Conservation (phyloP, 1,140 invertebrate genomes). For the Bilobella aurantiaca region DNA sequence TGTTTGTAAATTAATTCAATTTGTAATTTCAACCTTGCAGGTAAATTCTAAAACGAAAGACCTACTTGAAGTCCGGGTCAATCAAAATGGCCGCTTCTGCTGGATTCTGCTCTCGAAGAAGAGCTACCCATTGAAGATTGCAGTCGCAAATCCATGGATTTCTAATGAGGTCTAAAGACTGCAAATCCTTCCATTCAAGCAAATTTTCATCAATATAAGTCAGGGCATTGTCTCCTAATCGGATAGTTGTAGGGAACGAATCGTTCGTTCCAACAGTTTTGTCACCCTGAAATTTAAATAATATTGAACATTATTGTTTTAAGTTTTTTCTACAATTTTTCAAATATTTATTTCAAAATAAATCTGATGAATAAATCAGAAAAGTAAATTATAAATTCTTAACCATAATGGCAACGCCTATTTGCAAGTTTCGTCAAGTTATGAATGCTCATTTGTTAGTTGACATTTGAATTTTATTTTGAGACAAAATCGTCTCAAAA, state of each 20-base stretch:
- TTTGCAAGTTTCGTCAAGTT: too few relatives aligned
- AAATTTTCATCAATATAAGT: constrained; percentile 19
- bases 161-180: constrained; percentile 21
- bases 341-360: too few relatives aligned
- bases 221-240: constrained; percentile 22
- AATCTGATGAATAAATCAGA: too few relatives aligned
- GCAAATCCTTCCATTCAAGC: constrained; percentile 21
- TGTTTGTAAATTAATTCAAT: not conserved
- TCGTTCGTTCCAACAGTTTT: not conserved
- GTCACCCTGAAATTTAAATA: constrained; percentile 16
- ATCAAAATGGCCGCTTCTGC: constrained; percentile 20
- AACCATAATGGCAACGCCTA: too few relatives aligned
- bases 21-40: not conserved
- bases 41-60: not conserved
- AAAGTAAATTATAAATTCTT: too few relatives aligned
- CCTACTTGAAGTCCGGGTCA: constrained; percentile 25
- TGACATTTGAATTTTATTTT: too few relatives aligned
- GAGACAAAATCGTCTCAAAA: too few relatives aligned
- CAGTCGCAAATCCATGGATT: constrained; percentile 34
- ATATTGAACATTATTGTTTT: too few relatives aligned
- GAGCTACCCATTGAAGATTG: constrained; percentile 30
- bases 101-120: constrained; percentile 4
- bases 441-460: too few relatives aligned
- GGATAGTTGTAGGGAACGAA: constrained; percentile 20
- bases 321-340: too few relatives aligned